Percentiles rank a stretch among this genome's conserved stretches.
Evolutionary conservation across 2,888 invertebrate species (phyloP).

Genomic region (Loripinus fragilis): DNA sequence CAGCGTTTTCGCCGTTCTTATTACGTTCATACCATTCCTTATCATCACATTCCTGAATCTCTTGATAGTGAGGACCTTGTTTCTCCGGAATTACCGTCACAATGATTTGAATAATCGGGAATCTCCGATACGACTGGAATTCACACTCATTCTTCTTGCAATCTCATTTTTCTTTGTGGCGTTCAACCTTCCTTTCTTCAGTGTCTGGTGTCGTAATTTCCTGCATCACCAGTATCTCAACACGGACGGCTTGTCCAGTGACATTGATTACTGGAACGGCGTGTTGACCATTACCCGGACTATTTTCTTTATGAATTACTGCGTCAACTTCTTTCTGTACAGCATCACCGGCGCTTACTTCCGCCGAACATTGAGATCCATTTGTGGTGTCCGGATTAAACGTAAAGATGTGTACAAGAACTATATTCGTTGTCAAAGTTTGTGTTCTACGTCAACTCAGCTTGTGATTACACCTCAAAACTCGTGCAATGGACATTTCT

Average conservation of each 20-base stretch:
- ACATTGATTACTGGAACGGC: conserved; percentile 59
- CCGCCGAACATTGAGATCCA: conserved; percentile 63
- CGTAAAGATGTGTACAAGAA: conserved; percentile 13
- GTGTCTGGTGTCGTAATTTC: conserved; percentile 70
- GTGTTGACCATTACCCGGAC: conserved; percentile 69
- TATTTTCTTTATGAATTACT: conserved; percentile 78
- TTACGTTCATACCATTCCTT: conserved; percentile 72
- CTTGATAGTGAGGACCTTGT: conserved; percentile 68
- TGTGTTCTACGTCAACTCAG: conserved; percentile 21
- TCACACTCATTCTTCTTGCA: conserved; percentile 77
- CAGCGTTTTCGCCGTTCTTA: conserved; percentile 67
- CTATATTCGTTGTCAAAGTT: conserved; percentile 24
- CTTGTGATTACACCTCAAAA: neutral
- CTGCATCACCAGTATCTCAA: conserved; percentile 1
- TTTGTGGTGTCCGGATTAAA: neutral
- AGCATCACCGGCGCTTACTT: conserved; percentile 78
- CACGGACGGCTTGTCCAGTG: neutral
- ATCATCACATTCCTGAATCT: conserved; percentile 72
- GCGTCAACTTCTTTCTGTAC: conserved; percentile 80
- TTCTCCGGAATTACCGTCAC: conserved; percentile 54
- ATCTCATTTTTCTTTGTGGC: conserved; percentile 78
- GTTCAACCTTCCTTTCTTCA: conserved; percentile 78
- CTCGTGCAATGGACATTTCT: neutral
- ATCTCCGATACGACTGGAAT: conserved; percentile 75
- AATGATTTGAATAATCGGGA: conserved; percentile 68